Base-by-base conservation (phyloP, 2,797 vertebrate species). In the Ctenopoma kingsleyae region DNA sequence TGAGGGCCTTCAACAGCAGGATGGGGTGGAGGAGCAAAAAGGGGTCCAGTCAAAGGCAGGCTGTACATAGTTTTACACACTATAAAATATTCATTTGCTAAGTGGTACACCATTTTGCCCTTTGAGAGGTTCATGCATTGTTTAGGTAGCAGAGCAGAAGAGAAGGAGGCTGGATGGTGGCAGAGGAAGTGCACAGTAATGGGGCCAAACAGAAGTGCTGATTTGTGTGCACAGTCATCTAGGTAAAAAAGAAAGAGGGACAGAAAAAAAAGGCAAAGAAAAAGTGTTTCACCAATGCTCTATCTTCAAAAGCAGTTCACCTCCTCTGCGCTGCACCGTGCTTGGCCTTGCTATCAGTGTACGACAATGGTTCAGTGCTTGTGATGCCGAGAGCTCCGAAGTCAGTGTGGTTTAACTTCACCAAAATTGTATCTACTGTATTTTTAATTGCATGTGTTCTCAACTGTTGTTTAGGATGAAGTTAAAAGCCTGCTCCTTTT, bases 31-130 rank as follows among this genome's bases (percentile, higher is more conserved):
- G 64, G 23, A 49, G 57, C 52, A 44, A 40, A 65, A 74, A 66
- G 69, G 54, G 61, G 69, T 67, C 35, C 59, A 68, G 75, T 80
- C 82, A 81, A 83, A 82, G 70, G 65, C 59, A 56, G 56, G 62
- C 81, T 56, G 80, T 74, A 84, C 89, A 84, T 90, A 85, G 90
- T 87, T 92, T 91, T 92, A 92, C 86, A 82, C 86, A 71, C 90
- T 92, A 96, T 97, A 95, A 97, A 98, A 98, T 97, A 98, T 98
- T 97, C 93, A 98, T 97, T 92, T 94, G 91, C 94, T 96, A 97
- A 98, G 96, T 97, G 96, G 95, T 95, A 92, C 96, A 95, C 95
- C 95, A 95, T 95, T 95, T 95, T 95, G 94, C 94, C 95, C 95
- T 91, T 87, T 88, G 86, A 92, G 90, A 92, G 90, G 93, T 95